Percentiles rank a stretch among this genome's conserved stretches.
Evolutionary conservation across 2,888 invertebrate species (phyloP).

Genomic region (Ephialtes manifestator): DNA sequence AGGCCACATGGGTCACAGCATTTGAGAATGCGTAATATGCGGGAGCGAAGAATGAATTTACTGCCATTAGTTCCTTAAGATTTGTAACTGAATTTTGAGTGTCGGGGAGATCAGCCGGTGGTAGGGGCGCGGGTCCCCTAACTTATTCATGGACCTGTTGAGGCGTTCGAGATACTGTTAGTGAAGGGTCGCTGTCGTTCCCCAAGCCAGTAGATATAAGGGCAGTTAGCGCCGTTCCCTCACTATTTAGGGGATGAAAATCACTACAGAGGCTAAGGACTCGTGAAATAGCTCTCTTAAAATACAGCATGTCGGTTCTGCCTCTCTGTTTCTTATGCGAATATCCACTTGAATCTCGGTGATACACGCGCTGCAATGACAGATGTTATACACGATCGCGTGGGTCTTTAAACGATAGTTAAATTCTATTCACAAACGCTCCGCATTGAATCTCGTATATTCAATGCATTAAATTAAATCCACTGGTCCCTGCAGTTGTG

Average conservation of each 20-base stretch:
- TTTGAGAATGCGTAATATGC: constrained; percentile 10
- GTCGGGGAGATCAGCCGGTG: constrained; percentile 44
- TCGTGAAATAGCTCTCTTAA: constrained; percentile 85
- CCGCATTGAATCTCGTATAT: neutral
- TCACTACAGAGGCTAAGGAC: constrained; percentile 83
- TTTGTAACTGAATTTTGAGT: constrained; percentile 60
- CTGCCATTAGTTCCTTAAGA: constrained; percentile 54
- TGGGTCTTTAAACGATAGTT: constrained; percentile 9
- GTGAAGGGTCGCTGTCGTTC: constrained; percentile 75
- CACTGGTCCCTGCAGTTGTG: neutral
- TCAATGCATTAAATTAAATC: neutral
- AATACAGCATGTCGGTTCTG: constrained; percentile 74
- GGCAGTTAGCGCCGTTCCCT: constrained; percentile 81
- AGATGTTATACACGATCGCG: constrained; percentile 16
- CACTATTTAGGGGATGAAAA: constrained; percentile 80
- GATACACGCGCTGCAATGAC: constrained; percentile 17
- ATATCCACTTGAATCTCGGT: constrained; percentile 66
- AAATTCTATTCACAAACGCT: neutral
- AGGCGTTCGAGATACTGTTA: constrained; percentile 85
- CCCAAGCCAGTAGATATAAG: constrained; percentile 80
- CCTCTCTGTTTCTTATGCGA: constrained; percentile 49
- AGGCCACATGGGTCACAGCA: neutral
- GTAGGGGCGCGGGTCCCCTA: constrained; percentile 72
- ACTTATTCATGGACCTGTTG: constrained; percentile 86
- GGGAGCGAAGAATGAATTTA: constrained; percentile 50